Evolutionary conservation across 2,113 vertebrate genomes (phyloP).

Genomic region (Phaetusa simplex): DNA sequence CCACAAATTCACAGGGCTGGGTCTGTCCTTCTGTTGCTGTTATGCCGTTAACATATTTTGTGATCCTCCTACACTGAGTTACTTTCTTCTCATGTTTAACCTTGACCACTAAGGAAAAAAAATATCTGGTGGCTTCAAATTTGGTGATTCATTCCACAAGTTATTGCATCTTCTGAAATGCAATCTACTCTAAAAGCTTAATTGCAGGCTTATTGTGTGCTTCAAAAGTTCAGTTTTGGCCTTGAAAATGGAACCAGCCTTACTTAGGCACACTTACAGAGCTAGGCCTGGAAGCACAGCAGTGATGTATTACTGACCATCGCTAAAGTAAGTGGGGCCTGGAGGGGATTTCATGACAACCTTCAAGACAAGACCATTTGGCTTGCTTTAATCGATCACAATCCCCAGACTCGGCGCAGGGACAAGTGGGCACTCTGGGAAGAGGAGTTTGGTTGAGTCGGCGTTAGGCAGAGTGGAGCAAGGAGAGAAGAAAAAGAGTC

Average conservation of each 20-base stretch:
- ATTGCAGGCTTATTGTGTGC: background rate
- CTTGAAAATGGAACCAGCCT: background rate
- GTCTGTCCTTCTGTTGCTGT: background rate
- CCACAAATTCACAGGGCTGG: background rate
- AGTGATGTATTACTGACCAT: background rate
- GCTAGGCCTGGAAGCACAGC: background rate
- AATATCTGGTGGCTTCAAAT: background rate
- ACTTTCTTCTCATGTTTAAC: slow-evolving; percentile 7
- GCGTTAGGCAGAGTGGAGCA: fast-evolving
- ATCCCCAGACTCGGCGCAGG: fast-evolving
- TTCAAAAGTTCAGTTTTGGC: background rate
- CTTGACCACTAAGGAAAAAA: background rate
- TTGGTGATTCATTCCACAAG: background rate
- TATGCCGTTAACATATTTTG: background rate
- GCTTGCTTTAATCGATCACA: background rate
- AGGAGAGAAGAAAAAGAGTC: background rate
- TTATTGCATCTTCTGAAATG: background rate
- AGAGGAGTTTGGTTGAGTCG: background rate
- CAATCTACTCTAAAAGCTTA: background rate
- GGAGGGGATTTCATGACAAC: background rate
- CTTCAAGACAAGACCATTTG: background rate
- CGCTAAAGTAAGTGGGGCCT: background rate
- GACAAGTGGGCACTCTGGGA: background rate
- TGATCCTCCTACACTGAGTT: slow-evolving; percentile 5
- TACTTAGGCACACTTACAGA: background rate